These are phyloP conservation scores for Leguminivora glycinivorella DNA, from an alignment of 1,140 invertebrate species.

Conservation along the genomic window DNA sequence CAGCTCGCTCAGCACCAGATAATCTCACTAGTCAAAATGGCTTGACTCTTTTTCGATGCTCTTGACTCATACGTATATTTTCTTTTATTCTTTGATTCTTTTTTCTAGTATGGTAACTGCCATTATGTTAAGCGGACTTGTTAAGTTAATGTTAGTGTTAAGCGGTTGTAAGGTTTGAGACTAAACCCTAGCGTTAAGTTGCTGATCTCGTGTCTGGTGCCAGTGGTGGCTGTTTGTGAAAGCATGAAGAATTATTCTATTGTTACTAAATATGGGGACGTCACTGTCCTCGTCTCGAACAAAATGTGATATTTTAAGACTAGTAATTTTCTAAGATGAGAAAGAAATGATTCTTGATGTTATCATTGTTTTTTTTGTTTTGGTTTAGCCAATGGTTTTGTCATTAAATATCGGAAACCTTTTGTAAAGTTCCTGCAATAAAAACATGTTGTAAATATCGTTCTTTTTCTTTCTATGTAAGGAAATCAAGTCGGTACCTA, in stretches of 20 bases:
- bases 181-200: slow-evolving; percentile 67
- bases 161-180: slow-evolving; percentile 65
- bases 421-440: slow-evolving; percentile 77
- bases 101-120: slow-evolving; percentile 64
- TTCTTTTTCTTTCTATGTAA: slow-evolving; percentile 27
- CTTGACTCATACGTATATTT: slow-evolving; percentile 50
- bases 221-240: slow-evolving; percentile 68
- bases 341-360: slow-evolving; percentile 77
- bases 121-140: slow-evolving; percentile 67
- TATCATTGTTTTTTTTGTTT: slow-evolving; percentile 65
- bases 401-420: slow-evolving; percentile 72
- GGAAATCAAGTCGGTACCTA: neutral
- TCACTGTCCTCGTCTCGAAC: slow-evolving; percentile 73
- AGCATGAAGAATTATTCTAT: slow-evolving; percentile 78
- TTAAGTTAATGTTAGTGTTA: slow-evolving; percentile 73
- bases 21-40: slow-evolving; percentile 59
- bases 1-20: slow-evolving; percentile 50
- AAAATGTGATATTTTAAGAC: slow-evolving; percentile 78
- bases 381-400: slow-evolving; percentile 51
- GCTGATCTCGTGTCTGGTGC: slow-evolving; percentile 73
- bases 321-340: slow-evolving; percentile 69
- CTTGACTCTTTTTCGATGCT: slow-evolving; percentile 40
- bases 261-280: slow-evolving; percentile 72
- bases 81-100: slow-evolving; percentile 57
- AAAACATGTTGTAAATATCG: slow-evolving; percentile 48